Percentiles rank a stretch among this genome's conserved stretches.
Conservation (phyloP, 2,113 vertebrate genomes). For the Nesoenas mayeri region DNA sequence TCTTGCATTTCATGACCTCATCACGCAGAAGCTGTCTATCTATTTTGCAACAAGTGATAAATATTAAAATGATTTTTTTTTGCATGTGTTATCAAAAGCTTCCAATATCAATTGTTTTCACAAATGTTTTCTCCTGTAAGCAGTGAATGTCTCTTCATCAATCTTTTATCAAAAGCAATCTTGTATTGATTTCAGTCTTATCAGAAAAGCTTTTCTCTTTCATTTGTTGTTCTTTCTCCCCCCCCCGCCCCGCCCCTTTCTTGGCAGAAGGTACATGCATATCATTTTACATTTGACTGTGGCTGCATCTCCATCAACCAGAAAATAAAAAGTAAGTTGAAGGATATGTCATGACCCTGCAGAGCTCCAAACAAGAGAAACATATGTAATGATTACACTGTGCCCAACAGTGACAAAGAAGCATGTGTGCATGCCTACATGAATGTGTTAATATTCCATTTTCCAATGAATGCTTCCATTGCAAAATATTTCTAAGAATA, state of each 20-base stretch:
- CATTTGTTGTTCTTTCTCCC: neutral
- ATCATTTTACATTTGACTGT: constrained; percentile 67
- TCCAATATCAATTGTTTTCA: constrained; percentile 72
- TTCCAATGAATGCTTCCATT: neutral
- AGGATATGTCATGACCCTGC: constrained; percentile 34
- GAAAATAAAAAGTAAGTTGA: constrained; percentile 57
- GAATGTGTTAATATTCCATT: neutral
- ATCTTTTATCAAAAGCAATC: constrained; percentile 75
- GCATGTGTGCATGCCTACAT: too few relatives aligned
- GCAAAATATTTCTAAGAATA: neutral
- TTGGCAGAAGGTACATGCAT: constrained; percentile 56
- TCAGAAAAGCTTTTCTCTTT: constrained; percentile 17
- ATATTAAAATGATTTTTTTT: constrained; percentile 73
- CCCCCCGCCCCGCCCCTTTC: neutral
- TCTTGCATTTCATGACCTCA: constrained; percentile 70
- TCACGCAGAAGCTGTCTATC: constrained; percentile 54
- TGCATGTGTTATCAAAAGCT: constrained; percentile 72
- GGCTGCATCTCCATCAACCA: constrained; percentile 57
- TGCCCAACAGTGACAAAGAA: neutral
- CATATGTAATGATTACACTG: neutral
- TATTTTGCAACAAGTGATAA: constrained; percentile 66
- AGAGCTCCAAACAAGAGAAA: constrained; percentile 29
- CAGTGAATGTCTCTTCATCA: constrained; percentile 68
- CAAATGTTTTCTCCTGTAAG: constrained; percentile 64
- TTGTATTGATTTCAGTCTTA: constrained; percentile 70